Conservation (phyloP, 2,113 vertebrate genomes). For the Beaufortia kweichowensis region DNA sequence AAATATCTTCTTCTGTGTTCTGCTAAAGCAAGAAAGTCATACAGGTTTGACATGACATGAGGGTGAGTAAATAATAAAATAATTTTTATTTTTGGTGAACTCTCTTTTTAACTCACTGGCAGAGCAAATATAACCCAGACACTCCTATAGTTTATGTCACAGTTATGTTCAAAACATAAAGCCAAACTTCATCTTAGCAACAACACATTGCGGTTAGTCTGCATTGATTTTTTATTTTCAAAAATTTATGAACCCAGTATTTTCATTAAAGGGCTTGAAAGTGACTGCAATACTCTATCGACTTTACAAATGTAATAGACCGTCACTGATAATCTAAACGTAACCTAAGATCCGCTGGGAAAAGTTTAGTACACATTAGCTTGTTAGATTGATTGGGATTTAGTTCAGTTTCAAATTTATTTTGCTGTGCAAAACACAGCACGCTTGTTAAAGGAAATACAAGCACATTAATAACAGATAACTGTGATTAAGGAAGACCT, state of each 20-base stretch:
- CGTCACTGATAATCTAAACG: neutral
- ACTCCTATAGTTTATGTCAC: neutral
- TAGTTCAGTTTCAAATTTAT: neutral
- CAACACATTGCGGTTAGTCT: neutral
- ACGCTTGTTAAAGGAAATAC: neutral
- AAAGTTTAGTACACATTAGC: neutral
- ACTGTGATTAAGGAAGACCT: neutral
- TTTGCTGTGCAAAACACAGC: neutral
- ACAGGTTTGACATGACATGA: too few relatives aligned
- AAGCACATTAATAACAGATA: neutral
- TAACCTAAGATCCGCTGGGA: neutral
- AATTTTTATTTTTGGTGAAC: too few relatives aligned
- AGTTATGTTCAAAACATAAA: neutral
- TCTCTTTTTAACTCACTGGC: neutral
- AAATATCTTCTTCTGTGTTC: too few relatives aligned
- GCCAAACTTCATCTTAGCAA: neutral
- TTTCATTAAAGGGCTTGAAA: neutral
- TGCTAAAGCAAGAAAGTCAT: too few relatives aligned
- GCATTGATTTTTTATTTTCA: conserved; percentile 63
- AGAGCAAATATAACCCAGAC: neutral
- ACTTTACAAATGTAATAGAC: neutral
- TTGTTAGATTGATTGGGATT: neutral
- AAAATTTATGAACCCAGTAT: conserved; percentile 58
- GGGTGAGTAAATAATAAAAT: too few relatives aligned
- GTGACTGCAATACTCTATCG: neutral